Evolutionary conservation across 30 jellyfish, hydroid and myxozoan species (phyloP).

Genomic region (Phacellophora camtschatica): DNA sequence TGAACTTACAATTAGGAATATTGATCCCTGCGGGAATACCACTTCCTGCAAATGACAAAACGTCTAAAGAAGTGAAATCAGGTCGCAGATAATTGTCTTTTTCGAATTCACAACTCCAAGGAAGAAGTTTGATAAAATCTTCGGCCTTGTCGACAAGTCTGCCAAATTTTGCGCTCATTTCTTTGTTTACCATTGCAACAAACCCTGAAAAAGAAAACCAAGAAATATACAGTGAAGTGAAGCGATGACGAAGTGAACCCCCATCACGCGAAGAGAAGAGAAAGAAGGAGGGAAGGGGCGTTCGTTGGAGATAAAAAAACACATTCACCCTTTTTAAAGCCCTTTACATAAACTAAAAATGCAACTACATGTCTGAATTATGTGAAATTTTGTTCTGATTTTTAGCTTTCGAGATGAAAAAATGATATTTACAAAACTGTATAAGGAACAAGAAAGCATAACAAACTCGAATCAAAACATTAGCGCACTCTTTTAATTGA

Average conservation of each 20-base stretch:
- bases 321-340: too few species aligned
- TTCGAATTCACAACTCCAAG: constrained; percentile 93
- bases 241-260: background rate
- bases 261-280: background rate
- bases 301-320: too few species aligned
- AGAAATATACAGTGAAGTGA: background rate
- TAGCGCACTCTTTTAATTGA: too few species aligned
- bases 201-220: constrained; percentile 60
- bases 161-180: constrained; percentile 93
- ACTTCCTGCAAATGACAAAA: constrained; percentile 97
- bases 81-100: constrained; percentile 89
- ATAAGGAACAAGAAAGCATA: too few species aligned
- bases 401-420: too few species aligned
- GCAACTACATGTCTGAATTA: too few species aligned
- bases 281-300: too few species aligned
- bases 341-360: too few species aligned
- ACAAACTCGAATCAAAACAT: too few species aligned
- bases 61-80: constrained; percentile 95
- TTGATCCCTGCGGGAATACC: constrained; percentile 99
- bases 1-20: constrained; percentile 91
- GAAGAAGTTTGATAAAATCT: constrained; percentile 66
- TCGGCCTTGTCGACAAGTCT: constrained; percentile 85
- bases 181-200: constrained; percentile 96
- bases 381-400: too few species aligned
- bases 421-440: too few species aligned